Conservation (phyloP, 2,113 vertebrate genomes). For the Larimichthys crocea region DNA sequence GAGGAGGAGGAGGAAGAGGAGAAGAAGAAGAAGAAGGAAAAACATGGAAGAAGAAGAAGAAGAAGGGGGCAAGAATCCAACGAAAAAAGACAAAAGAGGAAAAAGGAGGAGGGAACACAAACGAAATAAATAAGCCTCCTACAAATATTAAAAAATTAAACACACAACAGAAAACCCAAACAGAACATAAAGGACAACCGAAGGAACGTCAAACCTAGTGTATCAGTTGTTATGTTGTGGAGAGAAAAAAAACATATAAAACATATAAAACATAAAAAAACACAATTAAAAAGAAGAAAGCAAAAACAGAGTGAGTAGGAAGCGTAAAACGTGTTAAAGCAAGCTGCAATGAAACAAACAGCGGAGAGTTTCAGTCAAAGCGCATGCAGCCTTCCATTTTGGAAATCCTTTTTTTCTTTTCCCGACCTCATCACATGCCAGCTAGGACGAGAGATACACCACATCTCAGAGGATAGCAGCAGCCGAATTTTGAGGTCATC, state of each 20-base stretch:
- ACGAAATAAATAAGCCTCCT: constrained; percentile 91
- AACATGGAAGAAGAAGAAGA: constrained; percentile 62
- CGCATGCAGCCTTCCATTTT: constrained; percentile 83
- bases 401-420: constrained; percentile 7
- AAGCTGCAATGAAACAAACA: constrained; percentile 78
- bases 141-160: constrained; percentile 85
- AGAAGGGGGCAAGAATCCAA: constrained; percentile 69
- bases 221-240: constrained; percentile 58
- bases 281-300: constrained; percentile 57
- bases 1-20: constrained; percentile 47
- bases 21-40: constrained; percentile 26
- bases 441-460: constrained; percentile 42
- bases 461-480: constrained; percentile 37
- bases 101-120: constrained; percentile 88
- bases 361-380: constrained; percentile 70
- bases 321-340: constrained; percentile 76
- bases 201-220: constrained; percentile 57
- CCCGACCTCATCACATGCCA: constrained; percentile 40
- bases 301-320: constrained; percentile 58
- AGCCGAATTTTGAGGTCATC: constrained; percentile 49
- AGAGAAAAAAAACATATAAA: not conserved
- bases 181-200: constrained; percentile 64
- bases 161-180: constrained; percentile 71
- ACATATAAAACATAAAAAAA: constrained; percentile 64
- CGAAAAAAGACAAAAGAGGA: constrained; percentile 82